Evolutionary conservation across 2,113 vertebrate genomes (phyloP), one percentile per base, ranked within the genome.

Genomic region (Chauna torquata): DNA sequence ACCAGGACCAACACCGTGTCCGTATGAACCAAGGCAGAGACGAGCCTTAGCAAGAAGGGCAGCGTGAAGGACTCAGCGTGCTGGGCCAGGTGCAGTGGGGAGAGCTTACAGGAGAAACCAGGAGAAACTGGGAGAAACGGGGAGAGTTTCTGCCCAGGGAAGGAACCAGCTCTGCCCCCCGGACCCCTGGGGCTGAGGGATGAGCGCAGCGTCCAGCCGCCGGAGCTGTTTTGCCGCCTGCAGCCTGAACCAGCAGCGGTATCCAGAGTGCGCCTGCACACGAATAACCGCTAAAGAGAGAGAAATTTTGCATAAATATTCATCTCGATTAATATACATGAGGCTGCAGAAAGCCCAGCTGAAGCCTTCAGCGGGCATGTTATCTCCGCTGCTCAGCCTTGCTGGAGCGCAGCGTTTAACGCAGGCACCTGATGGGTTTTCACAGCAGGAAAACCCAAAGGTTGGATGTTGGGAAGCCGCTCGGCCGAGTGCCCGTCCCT

Each of bases 251-350:
- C 10, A 11, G 79, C 69, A 12, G 70, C 77, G 1, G 86, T 0
- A 57, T 62, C 81, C 24, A 4, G 50, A 78, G 91, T 15, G 12
- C 4, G 66, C 74, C 82, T 32, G 85, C 96, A 92, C 68, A 38
- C 2, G 12, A 86, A 74, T 82, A 84, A 42, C 50, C 3, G 42
- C 89, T 81, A 55, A 9, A 30, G 75, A 78, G 82, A 49, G 17
- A 45, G 71, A 36, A 94, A 85, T 40, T 82, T 76, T 36, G 82
- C 93, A 97, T 98, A 88, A 98, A 98, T 98, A 98, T 98, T 97
- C 97, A 98, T 97, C 49, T 75, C 42, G 15, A 97, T 98, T 98
- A 98, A 98, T 97, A 97, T 90, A 96, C 96, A 97, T 96, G 96
- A 98, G 92, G 89, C 92, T 91, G 94, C 94, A 82, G 96, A 96